Evolutionary conservation across 2,888 invertebrate genomes (phyloP), one percentile per base, ranked within the genome.

Genomic region (Andrena haemorrhoa): DNA sequence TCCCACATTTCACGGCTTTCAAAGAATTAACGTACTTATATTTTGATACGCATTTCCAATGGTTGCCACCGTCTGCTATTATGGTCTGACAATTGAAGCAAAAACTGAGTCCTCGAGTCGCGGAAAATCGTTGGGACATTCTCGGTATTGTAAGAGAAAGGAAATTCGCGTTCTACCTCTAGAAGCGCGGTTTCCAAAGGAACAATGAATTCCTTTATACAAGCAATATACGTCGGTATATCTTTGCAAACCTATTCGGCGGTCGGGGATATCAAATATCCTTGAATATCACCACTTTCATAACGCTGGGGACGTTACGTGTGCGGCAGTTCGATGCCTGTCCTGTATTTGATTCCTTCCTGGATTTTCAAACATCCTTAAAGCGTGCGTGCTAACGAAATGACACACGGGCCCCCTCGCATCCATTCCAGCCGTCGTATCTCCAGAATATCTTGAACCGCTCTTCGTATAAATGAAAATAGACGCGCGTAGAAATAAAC

Each of bases 131-230:
- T 31, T 26, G 31, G 10, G 33, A 68, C 66, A 71, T 80, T 47
- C 33, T 51, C n/a, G 23, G 31, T 23, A 23, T 4, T 7, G 31
- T 1, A 7, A 2, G 1, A 35, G 20, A 26, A 6, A 60, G 53
- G 1, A 64, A 69, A 60, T 69, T 63, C 68, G 16, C 35, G 26
- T 70, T 41, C 23, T 51, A 29, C 8, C 10, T 10, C 26, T 12
- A 2, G 23, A 0, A 5, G 10, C 60, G 33, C 16, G 10, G 0
- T 16, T 10, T 31, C 47, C 23, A 53, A 58, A 63, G 75, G 31
- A 68, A 64, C 71, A 51, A 60, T 51, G 58, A 75, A 68, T 72
- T 72, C 41, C 51, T 75, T 72, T 68, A 68, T 69, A 72, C 7
- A 51, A 51, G 61, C 68, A 41, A 75, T 64, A 64, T 56, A 5